Base-by-base conservation (phyloP, 2,888 invertebrate genomes). In the Heliconius erato region DNA sequence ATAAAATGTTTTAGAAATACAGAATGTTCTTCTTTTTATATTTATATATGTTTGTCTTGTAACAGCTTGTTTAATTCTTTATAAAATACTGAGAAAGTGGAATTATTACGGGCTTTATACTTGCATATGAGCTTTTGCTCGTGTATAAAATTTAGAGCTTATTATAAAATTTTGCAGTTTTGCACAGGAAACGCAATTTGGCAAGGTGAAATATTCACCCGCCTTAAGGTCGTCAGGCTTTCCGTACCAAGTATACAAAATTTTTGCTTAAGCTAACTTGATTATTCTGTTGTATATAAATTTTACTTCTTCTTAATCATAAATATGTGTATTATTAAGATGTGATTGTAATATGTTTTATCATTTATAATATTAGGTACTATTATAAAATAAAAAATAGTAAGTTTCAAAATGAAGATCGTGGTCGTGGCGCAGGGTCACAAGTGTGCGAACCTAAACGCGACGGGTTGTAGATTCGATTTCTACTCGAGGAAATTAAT, bases 81-180 rank as follows among this genome's bases (percentile, higher is more conserved):
- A 26, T 71, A 12, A 71, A 40, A 44, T 71, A 40, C 44, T 40
- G 14, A 71, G 71, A 44, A 44, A 71, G n/a, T 44, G n/a, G n/a
- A 44, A 44, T 71, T 71, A 71, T 71, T 26, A 71, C 71, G 14
- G 44, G 26, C 40, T 44, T 44, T 71, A 71, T 71, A 71, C 44
- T 71, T 44, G 71, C 71, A 71, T 71, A 71, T 71, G 71, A 71
- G 71, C 71, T 71, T 44, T 71, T 40, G n/a, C 71, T 71, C 71
- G 26, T n/a, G 44, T 44, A 71, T 44, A 71, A 71, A 71, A 14
- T 71, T 44, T 71, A 44, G 35, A 71, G 40, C 40, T 71, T 71
- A 71, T 71, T 71, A 71, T 71, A 71, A 71, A 71, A 71, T 71
- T 71, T n/a, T 71, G 71, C 71, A 71, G 44, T 71, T 71, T 71